phyloP scores from a whole-genome alignment of 2,113 vertebrate species.

The Lates calcarifer region DNA sequence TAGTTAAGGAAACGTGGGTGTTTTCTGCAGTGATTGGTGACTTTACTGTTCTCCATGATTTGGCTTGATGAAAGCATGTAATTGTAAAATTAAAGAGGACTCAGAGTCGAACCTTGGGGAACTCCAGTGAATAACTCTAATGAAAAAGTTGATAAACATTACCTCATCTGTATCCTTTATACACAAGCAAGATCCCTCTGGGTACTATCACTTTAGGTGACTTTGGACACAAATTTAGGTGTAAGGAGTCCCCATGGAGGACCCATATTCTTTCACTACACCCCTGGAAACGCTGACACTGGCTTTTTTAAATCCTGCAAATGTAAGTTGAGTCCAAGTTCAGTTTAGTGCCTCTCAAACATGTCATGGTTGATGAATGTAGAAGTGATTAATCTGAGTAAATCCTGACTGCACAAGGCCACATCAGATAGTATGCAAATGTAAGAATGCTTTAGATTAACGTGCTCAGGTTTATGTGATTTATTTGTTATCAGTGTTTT shows the following conservation, averaged over 20 bases:
- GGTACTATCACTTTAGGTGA: background rate
- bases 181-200: background rate
- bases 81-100: background rate
- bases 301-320: conserved; percentile 29
- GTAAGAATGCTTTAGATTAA: conserved; percentile 21
- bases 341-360: background rate
- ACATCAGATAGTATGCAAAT: conserved; percentile 46
- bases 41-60: background rate
- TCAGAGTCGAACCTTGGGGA: background rate
- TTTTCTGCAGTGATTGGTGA: background rate
- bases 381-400: conserved; percentile 46
- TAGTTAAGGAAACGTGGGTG: background rate
- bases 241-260: background rate
- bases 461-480: conserved; percentile 37
- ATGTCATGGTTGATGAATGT: conserved; percentile 19
- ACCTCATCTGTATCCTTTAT: background rate
- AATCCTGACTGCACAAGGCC: conserved; percentile 36
- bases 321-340: conserved; percentile 16
- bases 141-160: background rate
- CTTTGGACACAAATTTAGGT: background rate
- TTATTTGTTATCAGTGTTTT: conserved; percentile 32
- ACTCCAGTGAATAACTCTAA: background rate
- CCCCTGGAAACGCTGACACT: background rate
- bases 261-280: background rate
- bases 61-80: background rate